These are phyloP conservation scores for Frankliniella fusca DNA, from an alignment of 2,888 invertebrate genomes.

Conservation along the genomic window DNA sequence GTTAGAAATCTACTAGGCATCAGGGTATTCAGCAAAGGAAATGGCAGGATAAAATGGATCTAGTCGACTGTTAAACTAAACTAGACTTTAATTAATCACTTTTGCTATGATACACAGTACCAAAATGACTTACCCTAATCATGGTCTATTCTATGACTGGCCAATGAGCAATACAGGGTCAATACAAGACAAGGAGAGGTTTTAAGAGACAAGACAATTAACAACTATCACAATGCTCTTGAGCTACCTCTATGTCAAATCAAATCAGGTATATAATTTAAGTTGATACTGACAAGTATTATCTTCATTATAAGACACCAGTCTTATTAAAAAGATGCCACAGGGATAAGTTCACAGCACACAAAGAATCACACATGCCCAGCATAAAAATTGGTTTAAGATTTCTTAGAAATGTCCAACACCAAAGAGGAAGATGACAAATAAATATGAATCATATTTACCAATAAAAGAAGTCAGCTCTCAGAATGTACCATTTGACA, in stretches of 20 bases:
- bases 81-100: neutral
- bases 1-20: too few species aligned
- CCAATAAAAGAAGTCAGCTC: too few species aligned
- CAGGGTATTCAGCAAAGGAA: too few species aligned
- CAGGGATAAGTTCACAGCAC: neutral
- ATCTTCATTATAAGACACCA: neutral
- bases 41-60: too few species aligned
- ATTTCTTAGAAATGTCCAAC: neutral
- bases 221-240: neutral
- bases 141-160: neutral
- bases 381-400: neutral
- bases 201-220: neutral
- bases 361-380: neutral
- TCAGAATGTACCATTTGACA: too few species aligned
- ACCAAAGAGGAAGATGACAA: neutral
- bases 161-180: neutral
- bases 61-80: neutral
- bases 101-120: neutral
- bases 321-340: neutral
- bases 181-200: neutral
- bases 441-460: neutral
- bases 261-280: neutral
- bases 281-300: neutral
- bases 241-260: constrained; percentile 11
- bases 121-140: neutral